Base-by-base conservation (phyloP, 2,797 vertebrate species). In the Crax fasciolata region DNA sequence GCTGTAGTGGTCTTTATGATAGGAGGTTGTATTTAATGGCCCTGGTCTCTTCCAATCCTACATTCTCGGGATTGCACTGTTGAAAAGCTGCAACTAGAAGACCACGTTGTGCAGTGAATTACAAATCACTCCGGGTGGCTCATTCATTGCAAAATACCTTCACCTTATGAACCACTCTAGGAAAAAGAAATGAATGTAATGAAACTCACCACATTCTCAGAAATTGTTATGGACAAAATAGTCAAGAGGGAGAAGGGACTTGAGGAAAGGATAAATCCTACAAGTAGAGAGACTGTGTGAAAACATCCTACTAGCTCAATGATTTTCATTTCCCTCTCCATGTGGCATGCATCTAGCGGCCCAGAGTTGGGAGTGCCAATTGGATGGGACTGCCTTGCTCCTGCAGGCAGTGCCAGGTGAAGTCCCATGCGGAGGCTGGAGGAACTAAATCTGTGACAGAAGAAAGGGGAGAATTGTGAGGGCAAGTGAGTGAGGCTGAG, bases 261-360 rank as follows among this genome's bases (percentile, higher is more conserved):
- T 59, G n/a, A 87, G 8, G 27, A 81, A 66, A 71, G 10, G 11
- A 72, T 43, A 78, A 89, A 76, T 59, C 23, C 24, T 80, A 61
- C 9, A 39, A 78, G 35, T 5, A 63, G 39, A 41, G 20, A 4
- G 52, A 16, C 10, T 55, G 13, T 61, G 12, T 74, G 44, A 75
- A 78, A 84, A 55, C 41, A 57, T 13, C 6, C 9, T 48, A 7
- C 46, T 76, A 3, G 23, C 77, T 52, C 13, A 41, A 35, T 0
- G 1, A 63, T 35, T 76, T 92, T 87, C 15, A 35, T 4, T 65
- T 85, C 9, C 11, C 35, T 65, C 14, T 52, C 18, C 32, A 4
- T 5, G 9, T 20, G 27, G 9, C 21, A 30, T 15, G 12, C 0
- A 8, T 1, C 41, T 68, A 1, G 3, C 76, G 15, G 20, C 28